phyloP scores from a whole-genome alignment of 2,113 vertebrate species.

The Corythoichthys haematopterus region DNA sequence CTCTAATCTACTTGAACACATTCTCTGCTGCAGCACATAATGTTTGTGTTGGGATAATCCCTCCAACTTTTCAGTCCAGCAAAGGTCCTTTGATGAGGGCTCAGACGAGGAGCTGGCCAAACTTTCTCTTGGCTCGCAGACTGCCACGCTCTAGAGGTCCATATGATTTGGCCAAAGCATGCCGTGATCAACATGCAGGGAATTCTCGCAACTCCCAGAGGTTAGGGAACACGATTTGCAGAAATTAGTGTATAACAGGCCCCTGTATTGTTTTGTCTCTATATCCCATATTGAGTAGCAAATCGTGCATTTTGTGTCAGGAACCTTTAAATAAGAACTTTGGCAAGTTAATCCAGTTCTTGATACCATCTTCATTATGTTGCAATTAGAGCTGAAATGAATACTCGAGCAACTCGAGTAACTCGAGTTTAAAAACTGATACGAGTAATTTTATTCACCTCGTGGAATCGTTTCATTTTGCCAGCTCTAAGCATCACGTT shows the following conservation, averaged over 20 bases:
- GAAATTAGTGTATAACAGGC: background rate
- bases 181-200: background rate
- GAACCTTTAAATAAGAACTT: too few species aligned
- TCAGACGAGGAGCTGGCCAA: slow-evolving; percentile 48
- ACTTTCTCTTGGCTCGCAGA: slow-evolving; percentile 50
- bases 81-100: slow-evolving; percentile 51
- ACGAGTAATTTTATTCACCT: too few species aligned
- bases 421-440: too few species aligned
- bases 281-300: too few species aligned
- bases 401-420: too few species aligned
- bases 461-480: too few species aligned
- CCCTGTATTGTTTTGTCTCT: too few species aligned
- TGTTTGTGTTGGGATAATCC: slow-evolving; percentile 40
- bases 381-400: background rate
- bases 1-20: slow-evolving; percentile 26
- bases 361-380: background rate
- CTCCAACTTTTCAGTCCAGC: slow-evolving; percentile 43
- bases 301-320: too few species aligned
- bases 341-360: too few species aligned
- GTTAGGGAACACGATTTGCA: background rate
- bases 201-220: background rate
- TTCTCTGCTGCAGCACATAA: slow-evolving; percentile 29
- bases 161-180: slow-evolving; percentile 25
- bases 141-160: slow-evolving; percentile 44
- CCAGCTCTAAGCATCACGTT: too few species aligned